Evolutionary conservation across 2,888 invertebrate genomes (phyloP).

Genomic region (Apocheima hispidaria): DNA sequence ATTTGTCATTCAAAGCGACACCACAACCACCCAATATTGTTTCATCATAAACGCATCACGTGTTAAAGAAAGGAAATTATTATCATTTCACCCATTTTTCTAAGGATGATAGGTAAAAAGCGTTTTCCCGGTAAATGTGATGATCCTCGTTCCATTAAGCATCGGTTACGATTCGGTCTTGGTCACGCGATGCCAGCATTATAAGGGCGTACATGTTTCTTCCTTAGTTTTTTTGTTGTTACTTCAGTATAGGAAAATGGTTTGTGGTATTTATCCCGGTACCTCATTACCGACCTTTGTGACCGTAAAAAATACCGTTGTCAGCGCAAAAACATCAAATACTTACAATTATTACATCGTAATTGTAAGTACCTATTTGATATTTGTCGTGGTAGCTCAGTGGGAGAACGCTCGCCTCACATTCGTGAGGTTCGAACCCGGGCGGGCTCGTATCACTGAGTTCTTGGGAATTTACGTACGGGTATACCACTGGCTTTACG

Average conservation of each 20-base stretch:
- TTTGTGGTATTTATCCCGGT: slow-evolving; percentile 16
- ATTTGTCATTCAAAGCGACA: too few species aligned
- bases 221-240: slow-evolving; percentile 36
- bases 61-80: slow-evolving; percentile 55
- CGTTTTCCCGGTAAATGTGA: slow-evolving; percentile 76
- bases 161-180: slow-evolving; percentile 79
- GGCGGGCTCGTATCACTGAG: too few species aligned
- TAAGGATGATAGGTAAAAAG: slow-evolving; percentile 75
- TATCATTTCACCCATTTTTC: slow-evolving; percentile 67
- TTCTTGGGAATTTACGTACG: too few species aligned
- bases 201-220: slow-evolving; percentile 60
- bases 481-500: too few species aligned
- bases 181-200: slow-evolving; percentile 83
- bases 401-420: too few species aligned
- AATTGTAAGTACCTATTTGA: too few species aligned
- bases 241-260: slow-evolving; percentile 20
- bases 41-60: slow-evolving; percentile 70
- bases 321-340: too few species aligned
- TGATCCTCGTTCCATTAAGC: slow-evolving; percentile 81
- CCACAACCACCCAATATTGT: slow-evolving; percentile 6
- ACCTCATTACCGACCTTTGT: slow-evolving; percentile 7
- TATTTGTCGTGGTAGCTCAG: too few species aligned
- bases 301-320: background rate
- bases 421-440: too few species aligned
- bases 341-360: too few species aligned